These are phyloP conservation scores for Anastatus disparis DNA, from an alignment of 1,140 invertebrate species.

Conservation along the genomic window DNA sequence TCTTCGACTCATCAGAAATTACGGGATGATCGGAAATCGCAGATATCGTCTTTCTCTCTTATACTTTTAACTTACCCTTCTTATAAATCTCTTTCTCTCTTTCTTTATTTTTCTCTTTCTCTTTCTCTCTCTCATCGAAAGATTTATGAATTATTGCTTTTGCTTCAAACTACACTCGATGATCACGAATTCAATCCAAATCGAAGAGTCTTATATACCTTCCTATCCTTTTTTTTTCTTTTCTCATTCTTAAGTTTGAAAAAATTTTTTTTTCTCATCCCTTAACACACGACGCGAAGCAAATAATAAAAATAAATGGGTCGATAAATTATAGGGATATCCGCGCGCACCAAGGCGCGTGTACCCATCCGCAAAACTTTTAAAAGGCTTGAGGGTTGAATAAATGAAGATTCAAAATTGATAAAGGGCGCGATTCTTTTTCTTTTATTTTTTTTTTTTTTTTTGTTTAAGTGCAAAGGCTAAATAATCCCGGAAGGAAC, in stretches of 20 bases:
- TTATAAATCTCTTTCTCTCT: too few species aligned
- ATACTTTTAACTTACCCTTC: too few species aligned
- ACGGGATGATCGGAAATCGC: constrained; percentile 17
- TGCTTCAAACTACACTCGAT: background rate
- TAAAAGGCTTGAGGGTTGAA: background rate
- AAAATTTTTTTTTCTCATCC: too few species aligned
- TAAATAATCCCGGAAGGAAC: constrained; percentile 19
- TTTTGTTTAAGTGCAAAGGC: background rate
- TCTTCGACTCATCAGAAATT: constrained; percentile 30
- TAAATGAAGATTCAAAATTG: constrained; percentile 26
- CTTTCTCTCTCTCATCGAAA: too few species aligned
- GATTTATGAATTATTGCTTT: constrained; percentile 26
- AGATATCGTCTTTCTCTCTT: background rate
- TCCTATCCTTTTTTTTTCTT: too few species aligned
- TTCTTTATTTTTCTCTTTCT: too few species aligned
- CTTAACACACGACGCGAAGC: too few species aligned
- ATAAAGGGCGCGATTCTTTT: background rate
- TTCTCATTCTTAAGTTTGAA: too few species aligned
- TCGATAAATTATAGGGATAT: constrained; percentile 18
- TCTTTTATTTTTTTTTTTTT: too few species aligned
- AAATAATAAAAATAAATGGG: constrained; percentile 23
- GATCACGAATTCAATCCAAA: constrained; percentile 37
- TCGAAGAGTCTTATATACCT: background rate
- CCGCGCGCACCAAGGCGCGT: too few species aligned
- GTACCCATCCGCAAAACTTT: too few species aligned